Percentiles rank a stretch among this genome's conserved stretches.
phyloP scores from a whole-genome alignment of 2,888 invertebrate genomes.

The Mesorhabditis sp. region DNA sequence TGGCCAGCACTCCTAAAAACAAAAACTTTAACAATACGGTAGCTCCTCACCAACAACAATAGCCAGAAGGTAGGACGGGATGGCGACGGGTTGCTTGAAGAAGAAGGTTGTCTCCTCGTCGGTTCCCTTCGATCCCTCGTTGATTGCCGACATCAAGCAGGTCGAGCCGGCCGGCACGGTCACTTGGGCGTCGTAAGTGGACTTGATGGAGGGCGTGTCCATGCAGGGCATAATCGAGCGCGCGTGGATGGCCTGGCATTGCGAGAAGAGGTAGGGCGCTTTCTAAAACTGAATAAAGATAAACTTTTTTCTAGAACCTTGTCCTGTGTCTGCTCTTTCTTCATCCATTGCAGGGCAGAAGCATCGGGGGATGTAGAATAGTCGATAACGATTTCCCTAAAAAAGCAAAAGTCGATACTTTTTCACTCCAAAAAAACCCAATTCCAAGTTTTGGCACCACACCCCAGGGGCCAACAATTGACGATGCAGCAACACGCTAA shows the following conservation, averaged over 20 bases:
- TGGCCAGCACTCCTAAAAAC: constrained; percentile 65
- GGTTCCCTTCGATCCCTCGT: constrained; percentile 38
- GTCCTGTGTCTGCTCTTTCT: constrained; percentile 80
- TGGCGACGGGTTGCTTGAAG: constrained; percentile 68
- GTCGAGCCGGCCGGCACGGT: constrained; percentile 73
- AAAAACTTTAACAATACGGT: not conserved
- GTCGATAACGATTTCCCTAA: constrained; percentile 24
- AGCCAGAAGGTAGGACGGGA: constrained; percentile 84
- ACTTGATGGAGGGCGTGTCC: constrained; percentile 88
- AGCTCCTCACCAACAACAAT: constrained; percentile 74
- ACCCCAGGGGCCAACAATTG: too few species aligned
- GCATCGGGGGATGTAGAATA: constrained; percentile 49
- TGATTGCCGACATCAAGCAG: constrained; percentile 81
- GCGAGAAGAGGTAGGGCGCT: constrained; percentile 45
- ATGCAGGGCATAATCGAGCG: constrained; percentile 80
- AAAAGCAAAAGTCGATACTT: constrained; percentile 10
- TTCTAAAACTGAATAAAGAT: constrained; percentile 13
- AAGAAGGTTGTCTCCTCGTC: constrained; percentile 39
- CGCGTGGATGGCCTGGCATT: constrained; percentile 51
- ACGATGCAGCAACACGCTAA: not conserved
- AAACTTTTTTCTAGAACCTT: constrained; percentile 62
- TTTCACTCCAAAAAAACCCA: not conserved
- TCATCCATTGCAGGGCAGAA: constrained; percentile 82
- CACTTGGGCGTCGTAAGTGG: constrained; percentile 73
- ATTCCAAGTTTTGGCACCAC: not conserved